Base-by-base conservation (phyloP, 2,888 invertebrate species). In the Synergus japonicus region DNA sequence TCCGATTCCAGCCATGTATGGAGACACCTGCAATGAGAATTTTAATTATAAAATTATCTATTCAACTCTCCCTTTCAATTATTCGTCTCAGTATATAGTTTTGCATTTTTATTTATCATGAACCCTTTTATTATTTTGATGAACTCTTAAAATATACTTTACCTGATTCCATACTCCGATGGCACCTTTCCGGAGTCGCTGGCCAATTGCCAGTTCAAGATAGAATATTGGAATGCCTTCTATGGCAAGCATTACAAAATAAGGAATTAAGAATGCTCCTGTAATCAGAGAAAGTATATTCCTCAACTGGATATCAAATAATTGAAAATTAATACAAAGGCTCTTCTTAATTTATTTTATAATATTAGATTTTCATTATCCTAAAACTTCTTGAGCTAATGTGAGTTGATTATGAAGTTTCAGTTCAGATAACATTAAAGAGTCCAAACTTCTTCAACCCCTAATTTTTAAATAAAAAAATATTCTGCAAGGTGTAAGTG, bases 201-300 rank as follows among this genome's bases (percentile, higher is more conserved):
- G 98, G 0, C 98, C 99, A 82, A 99, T 97, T 1, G 98, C 98
- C 89, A 99, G 93, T 93, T 99, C 99, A 92, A 99, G 94, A 92
- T 98, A 98, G 93, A 99, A 98, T 89, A 99, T 97, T 0, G 98
- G 99, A 87, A 99, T 97, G 0, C 98, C 99, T 91, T 98, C 98
- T 83, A 98, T 95, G 41, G 96, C 96, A 90, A 98, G 92, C 98
- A 98, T 98, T 84, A 98, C 96, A 90, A 98, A 97, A 93, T 98
- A 99, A 0, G 98, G 98, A 86, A 99, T 98, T 82, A 99, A 93
- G 91, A 99, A 99, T n/a, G 98, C 98, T 37, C 98, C 95, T 95
- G 90, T 12, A 78, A 83, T 66, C 8, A n/a, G 8, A 54, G n/a
- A 54, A n/a, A 54, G n/a, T 41, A 54, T 13, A 76, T 43, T 43